Evolutionary conservation across 2,797 vertebrate genomes (phyloP).

Genomic region (Fistularia commersonii): DNA sequence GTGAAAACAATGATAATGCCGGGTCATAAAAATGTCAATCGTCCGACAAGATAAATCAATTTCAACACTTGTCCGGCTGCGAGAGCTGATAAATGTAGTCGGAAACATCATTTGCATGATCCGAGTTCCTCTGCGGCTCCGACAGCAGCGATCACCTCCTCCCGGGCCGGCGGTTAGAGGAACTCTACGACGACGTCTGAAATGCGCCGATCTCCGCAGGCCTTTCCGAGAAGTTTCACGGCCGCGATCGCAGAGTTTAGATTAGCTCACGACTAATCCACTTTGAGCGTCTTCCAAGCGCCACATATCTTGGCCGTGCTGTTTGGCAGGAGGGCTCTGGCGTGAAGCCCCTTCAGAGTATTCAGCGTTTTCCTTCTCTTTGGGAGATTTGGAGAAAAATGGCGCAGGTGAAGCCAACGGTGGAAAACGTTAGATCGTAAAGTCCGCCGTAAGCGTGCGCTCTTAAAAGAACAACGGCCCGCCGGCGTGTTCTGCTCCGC

Average conservation of each 20-base stretch:
- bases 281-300: conserved; percentile 55
- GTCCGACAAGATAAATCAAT: conserved; percentile 10
- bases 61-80: conserved; percentile 9
- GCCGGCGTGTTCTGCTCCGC: conserved; percentile 27
- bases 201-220: conserved; percentile 23
- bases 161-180: background rate
- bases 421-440: conserved; percentile 50
- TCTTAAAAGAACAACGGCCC: conserved; percentile 63
- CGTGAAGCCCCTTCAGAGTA: conserved; percentile 33
- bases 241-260: conserved; percentile 58
- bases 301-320: conserved; percentile 50
- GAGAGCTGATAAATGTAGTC: conserved; percentile 7
- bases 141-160: too few relatives aligned
- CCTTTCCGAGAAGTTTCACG: conserved; percentile 48
- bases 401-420: conserved; percentile 50
- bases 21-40: conserved; percentile 39
- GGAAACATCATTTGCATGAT: background rate
- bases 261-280: conserved; percentile 52
- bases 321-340: conserved; percentile 46
- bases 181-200: conserved; percentile 6
- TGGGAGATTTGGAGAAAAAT: conserved; percentile 40
- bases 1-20: conserved; percentile 34
- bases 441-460: conserved; percentile 36
- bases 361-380: conserved; percentile 25
- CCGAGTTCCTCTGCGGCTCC: too few relatives aligned